phyloP scores from a whole-genome alignment of 1,140 invertebrate species.

The Mactra quadrangularis region DNA sequence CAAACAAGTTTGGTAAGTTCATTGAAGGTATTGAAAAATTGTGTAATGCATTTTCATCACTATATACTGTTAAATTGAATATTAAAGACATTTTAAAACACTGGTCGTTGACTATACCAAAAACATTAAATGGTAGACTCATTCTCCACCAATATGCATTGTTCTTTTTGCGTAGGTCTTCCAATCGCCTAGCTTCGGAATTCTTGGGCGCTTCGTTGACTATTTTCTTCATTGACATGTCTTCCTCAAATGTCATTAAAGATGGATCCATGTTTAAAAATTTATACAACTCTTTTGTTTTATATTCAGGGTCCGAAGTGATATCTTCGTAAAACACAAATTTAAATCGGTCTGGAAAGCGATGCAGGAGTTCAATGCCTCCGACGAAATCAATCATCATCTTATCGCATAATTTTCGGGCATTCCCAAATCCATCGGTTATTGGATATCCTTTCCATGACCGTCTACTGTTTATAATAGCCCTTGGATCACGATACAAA shows the following conservation, averaged over 20 bases:
- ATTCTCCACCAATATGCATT: constrained; percentile 25
- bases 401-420: not conserved
- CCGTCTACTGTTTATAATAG: constrained; percentile 7
- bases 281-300: not conserved
- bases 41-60: no score
- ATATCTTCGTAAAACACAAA: constrained; percentile 34
- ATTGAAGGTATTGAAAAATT: no score
- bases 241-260: not conserved
- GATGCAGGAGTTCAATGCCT: not conserved
- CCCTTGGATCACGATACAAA: constrained; percentile 5
- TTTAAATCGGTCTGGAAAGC: not conserved
- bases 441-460: not conserved
- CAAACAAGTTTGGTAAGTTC: no score
- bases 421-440: not conserved
- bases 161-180: not conserved
- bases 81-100: no score
- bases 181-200: no score
- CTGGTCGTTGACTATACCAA: no score
- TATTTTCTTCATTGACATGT: no score
- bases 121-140: not conserved
- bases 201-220: no score
- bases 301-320: not conserved
- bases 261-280: constrained; percentile 5
- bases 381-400: constrained; percentile 4
- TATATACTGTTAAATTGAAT: no score